Base-by-base conservation (phyloP, 2,888 invertebrate species). In the Euzetes globulus region DNA sequence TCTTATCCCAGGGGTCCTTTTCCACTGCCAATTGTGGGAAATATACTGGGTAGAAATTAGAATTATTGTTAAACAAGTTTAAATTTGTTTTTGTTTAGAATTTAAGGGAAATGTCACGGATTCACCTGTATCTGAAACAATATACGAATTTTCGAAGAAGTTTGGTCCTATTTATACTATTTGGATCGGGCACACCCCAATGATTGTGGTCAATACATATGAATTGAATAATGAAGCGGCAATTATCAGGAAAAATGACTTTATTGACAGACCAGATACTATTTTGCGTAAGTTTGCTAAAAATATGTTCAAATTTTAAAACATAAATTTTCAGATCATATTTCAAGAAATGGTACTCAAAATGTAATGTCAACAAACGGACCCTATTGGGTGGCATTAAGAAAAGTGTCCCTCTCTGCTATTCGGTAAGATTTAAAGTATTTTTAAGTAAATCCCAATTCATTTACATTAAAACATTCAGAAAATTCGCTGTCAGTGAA, bases 81-180 rank as follows among this genome's bases (percentile, higher is more conserved):
- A 15, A 9, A 47, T 17, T 47, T 17, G 13, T 13, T 13, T 13
- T 47, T 47, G 13, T 9, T 25, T 27, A 50, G 72, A 3, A 3
- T 60, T 60, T 27, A 60, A 13, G 17, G 60, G 60, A 13, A 22
- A 19, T 1, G 11, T 29, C 33, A 60, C n/a, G 17, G 60, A 60
- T 22, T n/a, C 15, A 0, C 22, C 37, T 11, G 15, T 33, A 4
- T 9, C 33, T 1, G 17, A 17, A 3, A 72, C 79, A 76, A 22
- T 78, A 2, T 70, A 72, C 22, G 77, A 78, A 0, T 72, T 77
- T 9, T 41, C 76, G 25, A 78, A 79, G 75, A 74, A 71, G 11
- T 79, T 79, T 72, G 80, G 80, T 3, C 78, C 78, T 5, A 76
- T 78, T 13, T 79, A 75, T 73, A 79, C 80, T 0, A 25, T 80